phyloP scores from a whole-genome alignment of 2,888 invertebrate species.

The Synanthedon myopaeformis region DNA sequence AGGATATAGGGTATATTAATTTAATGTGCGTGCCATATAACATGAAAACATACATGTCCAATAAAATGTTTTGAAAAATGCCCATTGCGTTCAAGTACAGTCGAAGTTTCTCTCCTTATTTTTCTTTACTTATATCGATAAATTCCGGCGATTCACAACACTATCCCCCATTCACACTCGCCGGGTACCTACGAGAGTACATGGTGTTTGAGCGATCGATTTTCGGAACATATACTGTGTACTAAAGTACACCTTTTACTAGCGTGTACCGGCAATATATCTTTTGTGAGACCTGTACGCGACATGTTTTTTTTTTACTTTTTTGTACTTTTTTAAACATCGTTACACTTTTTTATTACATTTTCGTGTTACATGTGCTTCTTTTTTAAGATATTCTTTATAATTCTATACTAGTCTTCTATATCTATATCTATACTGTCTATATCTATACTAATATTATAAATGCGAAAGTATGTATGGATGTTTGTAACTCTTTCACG shows the following conservation, averaged over 20 bases:
- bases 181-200: constrained; percentile 10
- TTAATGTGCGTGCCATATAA: too few species aligned
- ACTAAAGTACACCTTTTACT: background rate
- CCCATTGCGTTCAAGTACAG: too few species aligned
- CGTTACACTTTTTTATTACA: background rate
- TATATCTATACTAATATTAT: too few species aligned
- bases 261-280: background rate
- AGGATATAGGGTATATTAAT: too few species aligned
- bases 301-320: background rate
- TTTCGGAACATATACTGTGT: constrained; percentile 5
- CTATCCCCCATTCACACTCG: constrained; percentile 34
- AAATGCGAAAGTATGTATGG: too few species aligned
- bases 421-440: too few species aligned
- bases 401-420: too few species aligned
- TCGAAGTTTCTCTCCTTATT: too few species aligned
- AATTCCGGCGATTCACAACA: background rate
- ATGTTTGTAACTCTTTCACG: too few species aligned
- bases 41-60: too few species aligned
- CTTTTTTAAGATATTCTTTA: background rate
- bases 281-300: background rate
- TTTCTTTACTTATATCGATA: too few species aligned
- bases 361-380: background rate
- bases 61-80: too few species aligned
- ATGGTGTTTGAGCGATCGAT: constrained; percentile 52
- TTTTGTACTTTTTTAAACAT: background rate